Evolutionary conservation across 2,113 vertebrate genomes (phyloP).

Genomic region (Pantherophis guttatus): DNA sequence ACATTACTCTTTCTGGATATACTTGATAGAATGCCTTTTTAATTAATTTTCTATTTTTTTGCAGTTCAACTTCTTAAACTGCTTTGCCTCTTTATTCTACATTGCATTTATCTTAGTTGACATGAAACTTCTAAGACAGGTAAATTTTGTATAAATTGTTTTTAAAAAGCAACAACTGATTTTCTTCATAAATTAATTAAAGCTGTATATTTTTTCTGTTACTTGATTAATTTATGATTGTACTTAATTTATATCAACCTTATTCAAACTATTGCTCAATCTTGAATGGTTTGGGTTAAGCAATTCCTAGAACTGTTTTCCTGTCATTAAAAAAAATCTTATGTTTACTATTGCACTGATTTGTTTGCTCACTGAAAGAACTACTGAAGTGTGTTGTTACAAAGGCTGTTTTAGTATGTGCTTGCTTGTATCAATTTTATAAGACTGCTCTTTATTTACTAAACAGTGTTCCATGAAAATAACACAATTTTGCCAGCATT

Average conservation of each 20-base stretch:
- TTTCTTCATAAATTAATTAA: neutral
- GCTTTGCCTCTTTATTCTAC: constrained; percentile 96
- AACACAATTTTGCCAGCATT: neutral
- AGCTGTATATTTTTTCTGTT: neutral
- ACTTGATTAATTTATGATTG: neutral
- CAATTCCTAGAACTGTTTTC: neutral
- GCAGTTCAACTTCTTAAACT: constrained; percentile 98
- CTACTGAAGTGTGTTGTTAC: neutral
- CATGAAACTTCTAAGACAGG: constrained; percentile 92
- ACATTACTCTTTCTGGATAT: neutral
- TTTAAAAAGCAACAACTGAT: neutral
- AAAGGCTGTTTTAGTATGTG: neutral
- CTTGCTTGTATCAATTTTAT: neutral
- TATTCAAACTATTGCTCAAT: neutral
- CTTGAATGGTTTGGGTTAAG: neutral
- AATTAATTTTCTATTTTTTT: constrained; percentile 35
- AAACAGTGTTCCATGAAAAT: neutral
- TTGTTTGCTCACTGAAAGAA: neutral
- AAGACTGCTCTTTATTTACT: neutral
- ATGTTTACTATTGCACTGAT: neutral
- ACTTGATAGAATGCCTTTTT: neutral
- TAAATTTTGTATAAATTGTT: constrained; percentile 57
- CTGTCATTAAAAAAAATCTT: neutral
- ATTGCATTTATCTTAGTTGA: constrained; percentile 95
- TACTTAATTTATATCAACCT: neutral